Evolutionary conservation across 2,113 vertebrate species (phyloP), one percentile per base, ranked within the genome.

Genomic region (Phaetusa simplex): DNA sequence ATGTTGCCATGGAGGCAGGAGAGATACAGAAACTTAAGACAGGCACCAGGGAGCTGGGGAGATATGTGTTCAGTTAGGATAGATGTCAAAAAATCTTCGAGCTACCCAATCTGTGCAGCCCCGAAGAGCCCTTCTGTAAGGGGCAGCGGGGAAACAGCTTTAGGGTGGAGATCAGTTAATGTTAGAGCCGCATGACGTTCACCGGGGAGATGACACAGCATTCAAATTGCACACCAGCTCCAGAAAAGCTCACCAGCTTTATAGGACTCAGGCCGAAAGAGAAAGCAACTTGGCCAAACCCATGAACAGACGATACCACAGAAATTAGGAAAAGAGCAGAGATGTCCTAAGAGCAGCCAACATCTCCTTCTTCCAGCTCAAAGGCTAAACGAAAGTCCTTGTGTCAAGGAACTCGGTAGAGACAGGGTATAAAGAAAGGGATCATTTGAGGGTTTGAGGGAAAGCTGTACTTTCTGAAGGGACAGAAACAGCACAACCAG

Each of bases 1-100:
- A 83, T 45, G 91, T 94, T 96, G 80, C 93, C 88, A 94, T 78
- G 65, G 93, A 95, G 88, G 93, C 94, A 81, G 80, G 69, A 88
- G 45, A 86, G 83, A 62, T 13, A 90, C 47, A 87, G 85, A 92
- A 95, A 81, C 83, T 78, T 74, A 43, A 81, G 88, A 77, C 36
- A 88, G 62, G 66, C 90, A 95, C 52, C 56, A 77, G 71, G 71
- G 49, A 91, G 42, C 65, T 8, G 3, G 50, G 62, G 73, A 93
- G 74, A 76, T 55, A 62, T 0, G 1, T 17, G 21, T 36, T 74
- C 74, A 49, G 29, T 43, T 52, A 36, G 72, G 86, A 26, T 81
- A 73, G 69, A 58, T 0, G 0, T 91, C 65, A 91, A 56, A 88
- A 83, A 55, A 80, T 55, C 55, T 81, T 89, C 45, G n/a, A 81